Base-by-base conservation (phyloP, 1,140 invertebrate genomes). In the Reticulitermes speratus region DNA sequence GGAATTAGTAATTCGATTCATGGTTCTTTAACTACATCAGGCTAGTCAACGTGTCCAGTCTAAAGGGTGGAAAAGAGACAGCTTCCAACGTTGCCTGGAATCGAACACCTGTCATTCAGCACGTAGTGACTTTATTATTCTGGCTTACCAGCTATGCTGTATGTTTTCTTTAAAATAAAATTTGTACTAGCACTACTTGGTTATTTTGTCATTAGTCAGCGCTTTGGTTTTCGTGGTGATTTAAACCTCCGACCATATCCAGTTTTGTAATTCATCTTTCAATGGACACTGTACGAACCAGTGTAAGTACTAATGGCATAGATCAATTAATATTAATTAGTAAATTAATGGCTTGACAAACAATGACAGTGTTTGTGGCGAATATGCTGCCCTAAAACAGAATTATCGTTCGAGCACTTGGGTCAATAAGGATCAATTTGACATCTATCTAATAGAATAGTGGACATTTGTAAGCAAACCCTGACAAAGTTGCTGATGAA, bases 311-410 rank as follows among this genome's bases (percentile, higher is more conserved):
- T 75, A 30, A 75, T 75, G 65, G 65, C n/a, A 75, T 75, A 75
- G 65, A 75, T 75, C 65, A 25, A 75, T 75, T 75, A 30, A 75
- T 75, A 75, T 75, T 75, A 75, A 75, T 75, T 75, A 75, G 65
- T 14, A 75, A 75, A 75, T 75, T 75, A 75, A 75, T 75, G 65
- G 65, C 65, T 30, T 75, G 65, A 75, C 65, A 75, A 75, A 75
- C 65, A 75, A 30, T 30, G 52, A 30, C 65, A 65, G 59, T 65
- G 59, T 75, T 75, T 75, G 65, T 75, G 65, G 65, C 25, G n/a
- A 75, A 9, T 25, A 30, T 30, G 65, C 65, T 55, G 25, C n/a
- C n/a, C 65, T 75, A 75, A 75, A 75, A 75, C 25, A n/a, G 65
- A 75, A 30, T 75, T 75, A 75, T 75, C 14, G 65, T 30, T 75